Evolutionary conservation across 2,113 vertebrate species (phyloP).

Genomic region (Cryptomyrus ogoouensis): DNA sequence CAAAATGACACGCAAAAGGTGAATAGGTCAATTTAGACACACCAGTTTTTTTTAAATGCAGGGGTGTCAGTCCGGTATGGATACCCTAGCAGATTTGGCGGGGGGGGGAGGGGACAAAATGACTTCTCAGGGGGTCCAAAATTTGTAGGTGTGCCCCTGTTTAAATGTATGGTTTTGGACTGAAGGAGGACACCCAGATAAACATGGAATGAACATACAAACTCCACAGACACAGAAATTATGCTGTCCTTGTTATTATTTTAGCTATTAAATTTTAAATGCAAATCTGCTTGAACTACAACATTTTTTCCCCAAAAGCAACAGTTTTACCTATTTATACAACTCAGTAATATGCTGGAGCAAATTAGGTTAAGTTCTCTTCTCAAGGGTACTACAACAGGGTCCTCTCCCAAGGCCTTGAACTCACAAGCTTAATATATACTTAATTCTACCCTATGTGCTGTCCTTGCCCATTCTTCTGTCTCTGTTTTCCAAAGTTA

Average conservation of each 20-base stretch:
- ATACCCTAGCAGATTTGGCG: background rate
- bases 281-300: background rate
- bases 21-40: background rate
- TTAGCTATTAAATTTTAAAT: background rate
- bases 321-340: background rate
- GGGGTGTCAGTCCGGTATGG: background rate
- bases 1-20: background rate
- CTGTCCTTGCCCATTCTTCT: background rate
- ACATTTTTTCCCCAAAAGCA: background rate
- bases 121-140: background rate
- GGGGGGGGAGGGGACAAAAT: background rate
- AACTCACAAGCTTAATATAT: background rate
- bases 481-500: background rate
- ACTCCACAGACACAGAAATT: background rate
- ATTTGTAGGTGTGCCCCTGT: background rate
- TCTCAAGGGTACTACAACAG: background rate
- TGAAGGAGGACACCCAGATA: background rate
- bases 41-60: background rate
- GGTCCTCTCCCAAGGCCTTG: background rate
- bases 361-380: background rate
- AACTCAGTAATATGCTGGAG: background rate
- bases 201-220: background rate
- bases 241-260: background rate
- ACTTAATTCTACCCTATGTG: background rate
- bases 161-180: background rate